A percentile compares a stretch with the other conserved stretches of the same genome.
Evolutionary conservation across 2,797 vertebrate species (phyloP).

Genomic region (Falco novaeseelandiae): DNA sequence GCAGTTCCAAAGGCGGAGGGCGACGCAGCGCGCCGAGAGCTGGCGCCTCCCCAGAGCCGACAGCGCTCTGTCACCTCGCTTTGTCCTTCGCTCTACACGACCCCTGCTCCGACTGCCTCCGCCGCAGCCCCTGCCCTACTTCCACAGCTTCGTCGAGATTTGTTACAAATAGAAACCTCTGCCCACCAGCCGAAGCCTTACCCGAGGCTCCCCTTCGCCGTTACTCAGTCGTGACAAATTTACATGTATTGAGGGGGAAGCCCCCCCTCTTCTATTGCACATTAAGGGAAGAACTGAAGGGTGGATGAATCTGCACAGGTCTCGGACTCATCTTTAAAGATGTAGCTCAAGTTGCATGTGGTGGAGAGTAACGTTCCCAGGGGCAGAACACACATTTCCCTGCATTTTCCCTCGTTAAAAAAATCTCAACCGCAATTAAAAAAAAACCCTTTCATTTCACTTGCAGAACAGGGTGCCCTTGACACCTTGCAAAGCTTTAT

Average conservation of each 20-base stretch:
- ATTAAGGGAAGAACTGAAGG: neutral
- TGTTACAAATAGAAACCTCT: rapidly evolving
- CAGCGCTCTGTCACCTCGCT: neutral
- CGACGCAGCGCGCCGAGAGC: neutral
- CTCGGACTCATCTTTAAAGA: neutral
- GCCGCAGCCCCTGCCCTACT: rapidly evolving
- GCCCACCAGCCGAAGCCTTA: neutral
- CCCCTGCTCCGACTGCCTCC: neutral
- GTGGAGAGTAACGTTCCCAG: neutral
- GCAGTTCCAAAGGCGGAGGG: neutral
- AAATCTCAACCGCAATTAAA: neutral
- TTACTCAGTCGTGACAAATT: rapidly evolving
- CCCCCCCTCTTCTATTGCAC: too few relatives aligned
- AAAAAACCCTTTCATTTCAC: neutral
- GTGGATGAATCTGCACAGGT: neutral
- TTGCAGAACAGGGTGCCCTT: neutral
- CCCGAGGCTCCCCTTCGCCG: neutral
- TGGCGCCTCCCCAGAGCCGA: neutral
- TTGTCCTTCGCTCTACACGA: neutral
- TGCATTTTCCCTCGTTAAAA: neutral
- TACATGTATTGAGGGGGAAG: neutral
- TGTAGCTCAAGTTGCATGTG: neutral
- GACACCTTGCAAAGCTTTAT: neutral
- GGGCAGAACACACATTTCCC: neutral
- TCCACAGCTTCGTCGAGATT: rapidly evolving